Conservation (phyloP, 2,888 invertebrate genomes). For the Ennomos quercinarius region DNA sequence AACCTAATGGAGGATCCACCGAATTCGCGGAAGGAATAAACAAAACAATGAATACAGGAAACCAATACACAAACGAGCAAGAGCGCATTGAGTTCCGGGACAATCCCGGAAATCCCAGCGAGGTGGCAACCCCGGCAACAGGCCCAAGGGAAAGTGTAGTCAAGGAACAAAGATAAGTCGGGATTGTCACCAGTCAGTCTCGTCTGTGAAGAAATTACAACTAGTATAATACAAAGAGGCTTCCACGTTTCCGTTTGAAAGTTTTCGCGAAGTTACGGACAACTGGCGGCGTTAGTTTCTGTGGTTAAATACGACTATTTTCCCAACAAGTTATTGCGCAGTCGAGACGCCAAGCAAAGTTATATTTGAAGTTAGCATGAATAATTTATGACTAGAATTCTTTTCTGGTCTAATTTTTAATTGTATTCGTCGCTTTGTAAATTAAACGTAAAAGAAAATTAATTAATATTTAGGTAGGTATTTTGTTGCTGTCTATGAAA, state of each 20-base stretch:
- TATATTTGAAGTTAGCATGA: background rate
- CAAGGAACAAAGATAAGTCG: conserved; percentile 81
- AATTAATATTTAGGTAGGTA: too few relatives aligned
- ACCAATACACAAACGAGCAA: too few relatives aligned
- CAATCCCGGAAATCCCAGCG: background rate
- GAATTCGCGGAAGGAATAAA: conserved; percentile 1
- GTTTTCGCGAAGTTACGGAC: conserved; percentile 38
- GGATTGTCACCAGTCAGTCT: conserved; percentile 70
- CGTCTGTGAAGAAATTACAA: conserved; percentile 77
- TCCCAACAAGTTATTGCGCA: conserved; percentile 12
- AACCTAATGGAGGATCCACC: background rate
- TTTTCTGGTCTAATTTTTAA: too few relatives aligned
- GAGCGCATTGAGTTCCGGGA: conserved; percentile 27
- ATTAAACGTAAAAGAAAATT: too few relatives aligned
- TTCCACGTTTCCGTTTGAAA: conserved; percentile 60
- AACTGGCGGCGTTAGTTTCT: conserved; percentile 14
- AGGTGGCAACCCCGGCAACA: conserved; percentile 44
- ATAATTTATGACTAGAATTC: background rate
- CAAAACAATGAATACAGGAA: too few relatives aligned
- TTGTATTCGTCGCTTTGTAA: too few relatives aligned
- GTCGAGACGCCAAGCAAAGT: background rate
- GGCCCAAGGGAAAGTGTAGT: conserved; percentile 80
- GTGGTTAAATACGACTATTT: conserved; percentile 24
- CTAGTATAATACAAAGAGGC: conserved; percentile 69
- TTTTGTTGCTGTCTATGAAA: too few relatives aligned